phyloP scores from a whole-genome alignment of 2,797 vertebrate species.

The Orientallactaga sibirica region DNA sequence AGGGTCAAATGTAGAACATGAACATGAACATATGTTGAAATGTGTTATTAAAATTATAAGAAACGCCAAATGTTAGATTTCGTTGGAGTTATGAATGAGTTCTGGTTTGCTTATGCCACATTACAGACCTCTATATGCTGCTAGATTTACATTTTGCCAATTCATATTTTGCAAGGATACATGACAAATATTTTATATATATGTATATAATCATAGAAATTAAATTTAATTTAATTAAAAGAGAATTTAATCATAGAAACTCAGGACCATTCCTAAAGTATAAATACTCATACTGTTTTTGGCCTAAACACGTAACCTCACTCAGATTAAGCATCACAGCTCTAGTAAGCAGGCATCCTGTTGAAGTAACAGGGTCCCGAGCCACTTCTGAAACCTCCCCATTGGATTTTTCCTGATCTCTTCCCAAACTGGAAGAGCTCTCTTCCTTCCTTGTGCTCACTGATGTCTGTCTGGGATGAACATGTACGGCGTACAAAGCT shows the following conservation, averaged over 20 bases:
- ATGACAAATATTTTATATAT: neutral
- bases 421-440: neutral
- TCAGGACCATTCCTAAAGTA: neutral
- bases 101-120: slow-evolving; percentile 53
- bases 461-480: slow-evolving; percentile 29
- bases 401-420: slow-evolving; percentile 7
- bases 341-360: slow-evolving; percentile 34
- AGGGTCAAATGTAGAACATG: slow-evolving; percentile 28
- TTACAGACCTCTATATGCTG: slow-evolving; percentile 26
- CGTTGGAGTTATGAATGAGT: slow-evolving; percentile 41
- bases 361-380: slow-evolving; percentile 6
- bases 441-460: slow-evolving; percentile 36
- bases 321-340: neutral
- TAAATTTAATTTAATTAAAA: too few relatives aligned
- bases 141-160: slow-evolving; percentile 43
- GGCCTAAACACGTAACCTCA: neutral
- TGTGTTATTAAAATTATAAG: slow-evolving; percentile 67
- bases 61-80: slow-evolving; percentile 57
- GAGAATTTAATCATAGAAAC: slow-evolving; percentile 40
- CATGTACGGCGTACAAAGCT: neutral
- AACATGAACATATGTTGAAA: slow-evolving; percentile 56
- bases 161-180: slow-evolving; percentile 61
- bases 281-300: slow-evolving; percentile 7
- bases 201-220: slow-evolving; percentile 41
- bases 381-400: slow-evolving; percentile 5